Evolutionary conservation across 2,797 vertebrate species (phyloP).

Genomic region (Cercopithecus mitis): DNA sequence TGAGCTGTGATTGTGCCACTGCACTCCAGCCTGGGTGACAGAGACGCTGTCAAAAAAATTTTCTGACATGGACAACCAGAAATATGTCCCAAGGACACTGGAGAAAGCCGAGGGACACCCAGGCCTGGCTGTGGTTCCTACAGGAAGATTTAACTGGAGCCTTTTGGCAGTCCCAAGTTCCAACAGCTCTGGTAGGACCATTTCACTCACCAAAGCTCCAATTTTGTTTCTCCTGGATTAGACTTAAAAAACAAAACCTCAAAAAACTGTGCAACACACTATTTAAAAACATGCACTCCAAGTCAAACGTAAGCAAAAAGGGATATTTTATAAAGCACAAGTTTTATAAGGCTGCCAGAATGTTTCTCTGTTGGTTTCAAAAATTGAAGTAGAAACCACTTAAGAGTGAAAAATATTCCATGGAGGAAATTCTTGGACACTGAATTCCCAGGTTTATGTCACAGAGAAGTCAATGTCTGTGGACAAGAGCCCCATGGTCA

Average conservation of each 20-base stretch:
- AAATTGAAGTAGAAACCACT: conserved; percentile 60
- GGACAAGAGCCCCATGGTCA: not conserved
- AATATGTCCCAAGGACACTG: not conserved
- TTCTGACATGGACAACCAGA: not conserved
- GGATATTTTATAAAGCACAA: conserved; percentile 48
- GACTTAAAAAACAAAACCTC: conserved; percentile 33
- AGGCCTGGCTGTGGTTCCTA: not conserved
- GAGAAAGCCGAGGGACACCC: not conserved
- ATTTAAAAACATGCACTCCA: conserved; percentile 44
- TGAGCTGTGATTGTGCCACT: not conserved
- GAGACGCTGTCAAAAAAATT: not conserved
- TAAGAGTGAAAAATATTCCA: conserved; percentile 61
- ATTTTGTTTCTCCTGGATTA: conserved; percentile 49
- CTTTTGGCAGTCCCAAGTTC: not conserved
- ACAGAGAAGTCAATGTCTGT: conserved; percentile 42
- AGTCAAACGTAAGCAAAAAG: conserved; percentile 48
- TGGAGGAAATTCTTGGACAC: conserved; percentile 48
- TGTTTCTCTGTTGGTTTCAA: conserved; percentile 49
- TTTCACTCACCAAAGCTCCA: not conserved
- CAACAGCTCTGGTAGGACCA: not conserved
- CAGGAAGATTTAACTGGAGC: not conserved
- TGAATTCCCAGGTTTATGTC: not conserved
- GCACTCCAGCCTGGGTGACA: not conserved
- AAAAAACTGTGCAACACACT: conserved; percentile 12
- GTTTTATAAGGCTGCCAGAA: conserved; percentile 64